These are phyloP conservation scores for Tridacna gigas DNA, from an alignment of 2,888 invertebrate genomes.

Conservation along the genomic window DNA sequence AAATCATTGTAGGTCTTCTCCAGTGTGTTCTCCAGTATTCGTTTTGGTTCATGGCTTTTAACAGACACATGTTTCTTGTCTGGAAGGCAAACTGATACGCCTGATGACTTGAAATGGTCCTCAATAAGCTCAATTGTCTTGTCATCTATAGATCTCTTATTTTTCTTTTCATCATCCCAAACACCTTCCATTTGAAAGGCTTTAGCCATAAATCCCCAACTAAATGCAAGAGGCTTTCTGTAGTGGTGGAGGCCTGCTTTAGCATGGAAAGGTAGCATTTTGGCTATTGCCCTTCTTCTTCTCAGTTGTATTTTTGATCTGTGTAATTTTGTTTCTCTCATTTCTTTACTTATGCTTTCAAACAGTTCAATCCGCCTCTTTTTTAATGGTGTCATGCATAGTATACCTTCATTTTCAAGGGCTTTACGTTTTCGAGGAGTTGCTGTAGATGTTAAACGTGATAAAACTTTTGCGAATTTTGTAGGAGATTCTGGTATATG, in stretches of 20 bases:
- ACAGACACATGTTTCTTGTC: not conserved
- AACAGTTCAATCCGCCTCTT: not conserved
- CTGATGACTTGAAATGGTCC: not conserved
- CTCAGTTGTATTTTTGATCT: not conserved
- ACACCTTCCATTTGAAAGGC: not conserved
- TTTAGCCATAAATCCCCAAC: not conserved
- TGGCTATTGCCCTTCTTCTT: not conserved
- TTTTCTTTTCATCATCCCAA: not conserved
- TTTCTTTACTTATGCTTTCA: not conserved
- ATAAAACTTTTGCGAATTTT: not conserved
- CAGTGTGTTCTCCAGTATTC: not conserved
- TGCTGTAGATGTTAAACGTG: not conserved
- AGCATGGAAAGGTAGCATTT: not conserved
- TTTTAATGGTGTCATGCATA: not conserved
- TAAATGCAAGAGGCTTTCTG: not conserved
- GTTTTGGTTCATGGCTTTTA: not conserved
- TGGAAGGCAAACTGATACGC: not conserved
- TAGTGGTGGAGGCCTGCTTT: not conserved
- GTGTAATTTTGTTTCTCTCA: not conserved
- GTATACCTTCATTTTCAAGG: not conserved
- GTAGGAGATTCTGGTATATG: not conserved
- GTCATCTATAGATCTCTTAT: not conserved
- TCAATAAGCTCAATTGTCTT: not conserved
- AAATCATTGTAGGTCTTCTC: not conserved
- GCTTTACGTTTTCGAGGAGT: conserved; percentile 10